Conservation (phyloP, 2,797 vertebrate genomes). For the Passerculus sandwichensis region DNA sequence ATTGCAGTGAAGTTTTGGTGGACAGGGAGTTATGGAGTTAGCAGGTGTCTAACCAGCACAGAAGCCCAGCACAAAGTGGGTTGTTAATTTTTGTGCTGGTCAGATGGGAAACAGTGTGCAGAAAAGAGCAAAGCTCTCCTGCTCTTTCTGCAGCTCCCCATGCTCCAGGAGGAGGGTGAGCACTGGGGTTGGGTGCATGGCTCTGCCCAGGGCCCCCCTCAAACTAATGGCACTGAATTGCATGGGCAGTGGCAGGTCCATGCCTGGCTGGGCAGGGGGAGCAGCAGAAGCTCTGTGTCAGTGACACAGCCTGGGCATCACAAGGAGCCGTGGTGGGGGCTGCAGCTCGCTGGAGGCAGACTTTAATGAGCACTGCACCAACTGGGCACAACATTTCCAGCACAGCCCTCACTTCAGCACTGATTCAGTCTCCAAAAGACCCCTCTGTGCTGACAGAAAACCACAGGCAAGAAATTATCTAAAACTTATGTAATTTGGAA, state of each 20-base stretch:
- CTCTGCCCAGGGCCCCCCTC: background rate
- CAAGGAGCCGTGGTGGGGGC: background rate
- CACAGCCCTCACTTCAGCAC: background rate
- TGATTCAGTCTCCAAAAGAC: background rate
- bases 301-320: background rate
- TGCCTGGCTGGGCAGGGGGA: background rate
- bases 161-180: background rate
- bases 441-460: background rate
- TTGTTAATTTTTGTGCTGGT: background rate
- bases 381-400: background rate
- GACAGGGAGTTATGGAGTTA: background rate
- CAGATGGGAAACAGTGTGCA: background rate
- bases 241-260: background rate
- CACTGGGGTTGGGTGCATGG: background rate
- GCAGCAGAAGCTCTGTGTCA: background rate
- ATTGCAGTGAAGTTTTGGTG: background rate
- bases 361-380: background rate
- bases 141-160: background rate
- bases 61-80: background rate
- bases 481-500: background rate
- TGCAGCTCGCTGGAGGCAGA: background rate
- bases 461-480: background rate
- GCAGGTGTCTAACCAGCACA: background rate
- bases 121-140: background rate
- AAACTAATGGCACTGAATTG: background rate